A percentile compares a stretch with the other conserved stretches of the same genome.
Evolutionary conservation across 2,113 vertebrate species (phyloP).

Genomic region (Furnarius figulus): DNA sequence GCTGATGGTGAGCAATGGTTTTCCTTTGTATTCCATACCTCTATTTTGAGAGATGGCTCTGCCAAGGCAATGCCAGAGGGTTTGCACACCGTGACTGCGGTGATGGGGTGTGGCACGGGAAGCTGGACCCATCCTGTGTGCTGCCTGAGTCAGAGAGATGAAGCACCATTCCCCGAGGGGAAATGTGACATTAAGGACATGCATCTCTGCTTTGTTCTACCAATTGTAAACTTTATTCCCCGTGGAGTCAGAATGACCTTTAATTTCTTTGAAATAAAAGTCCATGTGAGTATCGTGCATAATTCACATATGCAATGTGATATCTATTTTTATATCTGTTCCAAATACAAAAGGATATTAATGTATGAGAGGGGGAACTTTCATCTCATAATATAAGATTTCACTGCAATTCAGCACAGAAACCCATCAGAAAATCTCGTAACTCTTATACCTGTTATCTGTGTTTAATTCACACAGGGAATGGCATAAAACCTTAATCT

Average conservation of each 20-base stretch:
- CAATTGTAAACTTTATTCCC: background rate
- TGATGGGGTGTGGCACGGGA: fast-evolving
- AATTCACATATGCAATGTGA: background rate
- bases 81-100: fast-evolving
- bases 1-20: background rate
- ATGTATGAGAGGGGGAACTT: background rate
- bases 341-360: background rate
- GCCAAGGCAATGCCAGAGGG: too few relatives aligned
- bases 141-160: background rate
- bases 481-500: background rate
- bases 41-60: fast-evolving
- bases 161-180: background rate
- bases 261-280: background rate
- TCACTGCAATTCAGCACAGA: background rate
- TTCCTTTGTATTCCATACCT: background rate
- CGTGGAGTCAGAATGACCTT: background rate
- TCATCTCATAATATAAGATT: background rate
- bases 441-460: background rate
- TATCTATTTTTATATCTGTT: background rate
- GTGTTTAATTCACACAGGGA: background rate
- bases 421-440: background rate
- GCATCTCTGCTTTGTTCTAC: background rate
- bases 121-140: background rate
- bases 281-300: background rate
- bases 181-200: background rate